Evolutionary conservation across 2,888 invertebrate species (phyloP).

Genomic region (Spisula solida): DNA sequence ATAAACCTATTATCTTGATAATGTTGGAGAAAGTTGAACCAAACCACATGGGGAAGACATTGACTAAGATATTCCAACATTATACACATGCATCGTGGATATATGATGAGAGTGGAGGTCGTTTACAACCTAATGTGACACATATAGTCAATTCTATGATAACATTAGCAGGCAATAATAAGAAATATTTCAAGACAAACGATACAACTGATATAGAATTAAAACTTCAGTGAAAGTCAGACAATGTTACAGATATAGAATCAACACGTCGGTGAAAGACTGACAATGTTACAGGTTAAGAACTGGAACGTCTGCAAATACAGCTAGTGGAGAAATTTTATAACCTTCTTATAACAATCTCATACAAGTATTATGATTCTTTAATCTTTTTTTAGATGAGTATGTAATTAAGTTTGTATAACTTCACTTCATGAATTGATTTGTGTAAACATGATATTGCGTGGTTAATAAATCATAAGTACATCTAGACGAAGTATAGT

Average conservation of each 20-base stretch:
- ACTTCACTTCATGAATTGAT: no score
- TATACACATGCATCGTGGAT: constrained; percentile 39
- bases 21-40: constrained; percentile 33
- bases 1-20: constrained; percentile 34
- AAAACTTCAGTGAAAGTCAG: background rate
- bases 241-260: background rate
- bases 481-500: no score
- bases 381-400: no score
- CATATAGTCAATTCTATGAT: constrained; percentile 21
- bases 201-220: background rate
- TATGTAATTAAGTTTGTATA: no score
- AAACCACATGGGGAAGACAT: background rate
- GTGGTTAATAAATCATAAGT: no score
- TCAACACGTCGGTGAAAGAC: background rate
- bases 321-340: no score
- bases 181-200: background rate
- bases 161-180: constrained; percentile 9
- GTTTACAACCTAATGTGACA: constrained; percentile 17
- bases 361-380: background rate
- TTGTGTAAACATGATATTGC: no score
- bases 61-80: constrained; percentile 10
- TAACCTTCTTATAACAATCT: no score
- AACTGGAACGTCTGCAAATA: no score
- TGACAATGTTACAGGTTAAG: background rate
- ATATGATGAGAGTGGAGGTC: constrained; percentile 15